Conservation (phyloP, 2,888 invertebrate species). For the Tetropium fuscum region DNA sequence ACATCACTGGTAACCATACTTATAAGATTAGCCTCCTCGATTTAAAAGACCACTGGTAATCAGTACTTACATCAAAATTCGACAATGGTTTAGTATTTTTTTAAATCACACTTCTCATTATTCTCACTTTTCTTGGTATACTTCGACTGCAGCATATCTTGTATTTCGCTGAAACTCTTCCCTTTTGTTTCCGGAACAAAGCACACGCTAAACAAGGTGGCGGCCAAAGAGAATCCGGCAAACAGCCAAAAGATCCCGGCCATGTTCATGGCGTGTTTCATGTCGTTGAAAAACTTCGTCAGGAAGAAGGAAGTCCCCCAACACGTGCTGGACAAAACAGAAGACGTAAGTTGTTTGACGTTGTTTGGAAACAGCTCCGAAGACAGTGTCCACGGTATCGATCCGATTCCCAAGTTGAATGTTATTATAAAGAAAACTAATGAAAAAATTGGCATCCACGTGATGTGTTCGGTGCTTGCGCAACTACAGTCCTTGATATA, state of each 20-base stretch:
- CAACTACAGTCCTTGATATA: slow-evolving; percentile 69
- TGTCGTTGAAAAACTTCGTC: slow-evolving; percentile 75
- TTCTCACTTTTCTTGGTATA: background rate
- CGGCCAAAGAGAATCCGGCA: slow-evolving; percentile 66
- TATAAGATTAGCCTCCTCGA: no score
- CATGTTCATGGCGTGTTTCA: slow-evolving; percentile 71
- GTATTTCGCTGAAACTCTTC: slow-evolving; percentile 86
- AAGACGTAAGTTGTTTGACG: slow-evolving; percentile 79
- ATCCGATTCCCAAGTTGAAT: slow-evolving; percentile 73
- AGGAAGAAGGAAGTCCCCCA: slow-evolving; percentile 80
- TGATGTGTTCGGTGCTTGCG: slow-evolving; percentile 63
- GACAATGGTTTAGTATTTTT: background rate
- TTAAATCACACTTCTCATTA: background rate
- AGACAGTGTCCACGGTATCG: slow-evolving; percentile 82
- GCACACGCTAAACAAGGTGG: slow-evolving; percentile 75
- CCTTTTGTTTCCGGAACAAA: slow-evolving; percentile 92
- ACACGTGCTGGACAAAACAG: slow-evolving; percentile 80
- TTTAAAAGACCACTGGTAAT: no score
- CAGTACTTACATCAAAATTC: no score
- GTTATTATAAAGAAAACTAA: slow-evolving; percentile 79
- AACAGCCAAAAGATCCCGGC: slow-evolving; percentile 80
- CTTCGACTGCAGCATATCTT: slow-evolving; percentile 67
- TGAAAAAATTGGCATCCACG: slow-evolving; percentile 79
- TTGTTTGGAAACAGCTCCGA: slow-evolving; percentile 84
- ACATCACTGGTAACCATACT: no score